These are phyloP conservation scores for Anabacerthia variegaticeps DNA, from an alignment of 2,797 vertebrate genomes.

Conservation along the genomic window DNA sequence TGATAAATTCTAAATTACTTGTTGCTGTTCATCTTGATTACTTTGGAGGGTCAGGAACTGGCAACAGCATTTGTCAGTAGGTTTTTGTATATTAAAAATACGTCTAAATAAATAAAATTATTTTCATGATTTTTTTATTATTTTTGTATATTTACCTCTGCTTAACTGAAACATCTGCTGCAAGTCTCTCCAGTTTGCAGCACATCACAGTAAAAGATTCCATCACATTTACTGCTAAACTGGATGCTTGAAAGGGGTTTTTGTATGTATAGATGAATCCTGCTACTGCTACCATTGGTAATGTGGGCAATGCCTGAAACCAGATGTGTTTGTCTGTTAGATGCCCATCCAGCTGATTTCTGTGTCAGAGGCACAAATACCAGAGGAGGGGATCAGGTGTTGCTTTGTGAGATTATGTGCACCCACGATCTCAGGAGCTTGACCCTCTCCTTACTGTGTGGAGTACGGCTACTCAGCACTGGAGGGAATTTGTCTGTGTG, in stretches of 20 bases:
- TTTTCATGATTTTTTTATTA: background rate
- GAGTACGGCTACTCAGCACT: too few relatives aligned
- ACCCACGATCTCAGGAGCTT: rapidly evolving
- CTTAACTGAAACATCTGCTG: background rate
- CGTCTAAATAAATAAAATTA: too few relatives aligned
- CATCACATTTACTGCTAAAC: background rate
- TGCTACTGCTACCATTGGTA: background rate
- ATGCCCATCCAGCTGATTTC: background rate
- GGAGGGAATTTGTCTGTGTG: rapidly evolving
- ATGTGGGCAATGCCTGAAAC: background rate
- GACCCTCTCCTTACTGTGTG: background rate
- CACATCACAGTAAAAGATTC: background rate
- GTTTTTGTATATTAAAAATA: background rate
- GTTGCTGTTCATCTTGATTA: background rate
- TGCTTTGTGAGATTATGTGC: background rate
- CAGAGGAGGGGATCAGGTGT: background rate
- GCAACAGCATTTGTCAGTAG: background rate
- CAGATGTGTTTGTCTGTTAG: background rate
- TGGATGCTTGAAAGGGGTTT: background rate
- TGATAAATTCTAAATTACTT: background rate
- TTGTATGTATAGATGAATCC: background rate
- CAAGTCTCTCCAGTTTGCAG: background rate
- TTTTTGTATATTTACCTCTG: background rate
- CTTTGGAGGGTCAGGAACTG: background rate
- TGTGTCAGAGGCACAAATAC: background rate